Conservation (phyloP, 2,113 vertebrate species). For the Strigops habroptila region DNA sequence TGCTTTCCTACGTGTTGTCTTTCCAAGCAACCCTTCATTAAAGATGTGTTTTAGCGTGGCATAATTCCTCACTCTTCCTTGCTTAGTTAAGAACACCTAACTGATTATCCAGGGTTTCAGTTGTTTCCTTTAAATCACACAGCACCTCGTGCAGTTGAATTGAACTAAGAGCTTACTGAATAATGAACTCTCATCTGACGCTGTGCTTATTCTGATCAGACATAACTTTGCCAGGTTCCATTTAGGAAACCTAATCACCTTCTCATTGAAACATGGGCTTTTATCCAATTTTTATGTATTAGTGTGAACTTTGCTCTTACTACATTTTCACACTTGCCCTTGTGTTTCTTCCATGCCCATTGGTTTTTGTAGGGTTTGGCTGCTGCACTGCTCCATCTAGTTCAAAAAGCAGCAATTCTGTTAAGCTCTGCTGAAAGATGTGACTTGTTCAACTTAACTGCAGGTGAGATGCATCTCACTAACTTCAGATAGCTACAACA, state of each 20-base stretch:
- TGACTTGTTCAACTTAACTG: not conserved
- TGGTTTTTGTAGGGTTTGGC: not conserved
- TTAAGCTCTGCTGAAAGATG: not conserved
- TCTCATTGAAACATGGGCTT: not conserved
- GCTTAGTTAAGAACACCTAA: not conserved
- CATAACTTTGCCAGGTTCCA: not conserved
- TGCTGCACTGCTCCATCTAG: not conserved
- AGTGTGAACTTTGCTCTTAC: not conserved
- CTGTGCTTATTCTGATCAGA: not conserved
- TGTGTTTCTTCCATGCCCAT: not conserved
- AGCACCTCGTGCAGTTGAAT: not conserved
- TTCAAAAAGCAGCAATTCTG: not conserved
- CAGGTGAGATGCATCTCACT: not conserved
- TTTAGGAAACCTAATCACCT: not conserved
- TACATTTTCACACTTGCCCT: not conserved
- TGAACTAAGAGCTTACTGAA: not conserved
- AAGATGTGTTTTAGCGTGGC: not conserved
- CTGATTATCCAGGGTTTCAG: not conserved
- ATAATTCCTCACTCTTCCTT: not conserved
- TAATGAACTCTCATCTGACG: not conserved
- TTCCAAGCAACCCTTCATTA: not conserved
- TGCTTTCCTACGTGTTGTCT: not conserved
- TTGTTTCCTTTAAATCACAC: not conserved
- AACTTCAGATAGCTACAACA: not conserved
- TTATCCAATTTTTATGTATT: not conserved